Conservation (phyloP, 2,888 invertebrate genomes). For the Argyresthia goedartella region DNA sequence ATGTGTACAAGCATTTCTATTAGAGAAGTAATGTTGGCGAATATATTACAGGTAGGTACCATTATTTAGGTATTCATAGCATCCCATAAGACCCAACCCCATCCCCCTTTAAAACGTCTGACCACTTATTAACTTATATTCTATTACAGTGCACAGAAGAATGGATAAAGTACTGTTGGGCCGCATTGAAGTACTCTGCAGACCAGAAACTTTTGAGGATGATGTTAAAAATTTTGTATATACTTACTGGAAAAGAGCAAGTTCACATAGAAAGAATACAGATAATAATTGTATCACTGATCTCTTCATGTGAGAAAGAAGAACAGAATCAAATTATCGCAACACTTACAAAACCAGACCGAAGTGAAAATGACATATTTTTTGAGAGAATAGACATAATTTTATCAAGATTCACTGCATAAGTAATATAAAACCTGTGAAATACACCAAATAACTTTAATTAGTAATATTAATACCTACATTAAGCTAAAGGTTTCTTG, state of each 20-base stretch:
- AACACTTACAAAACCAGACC: slow-evolving; percentile 20
- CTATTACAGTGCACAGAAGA: slow-evolving; percentile 41
- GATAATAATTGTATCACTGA: slow-evolving; percentile 33
- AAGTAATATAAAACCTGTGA: not conserved
- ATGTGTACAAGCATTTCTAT: slow-evolving; percentile 37
- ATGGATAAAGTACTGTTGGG: slow-evolving; percentile 54
- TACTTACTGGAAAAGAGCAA: slow-evolving; percentile 24
- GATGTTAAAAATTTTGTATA: slow-evolving; percentile 44
- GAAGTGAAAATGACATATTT: slow-evolving; percentile 27
- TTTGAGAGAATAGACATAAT: slow-evolving; percentile 10
- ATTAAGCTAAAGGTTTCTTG: not conserved
- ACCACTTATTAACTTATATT: not conserved
- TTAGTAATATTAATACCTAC: not conserved
- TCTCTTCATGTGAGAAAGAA: slow-evolving; percentile 14
- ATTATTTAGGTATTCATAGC: not conserved
- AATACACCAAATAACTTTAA: not conserved
- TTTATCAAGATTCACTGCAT: not conserved
- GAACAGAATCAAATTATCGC: slow-evolving; percentile 9
- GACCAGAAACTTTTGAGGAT: slow-evolving; percentile 36
- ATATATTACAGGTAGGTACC: slow-evolving; percentile 37
- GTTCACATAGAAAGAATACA: slow-evolving; percentile 23
- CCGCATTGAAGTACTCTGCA: slow-evolving; percentile 33
- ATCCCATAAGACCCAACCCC: not conserved
- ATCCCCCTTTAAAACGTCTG: no score
- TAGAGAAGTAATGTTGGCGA: slow-evolving; percentile 33